phyloP scores from a whole-genome alignment of 2,797 vertebrate genomes.

The Clamator glandarius region DNA sequence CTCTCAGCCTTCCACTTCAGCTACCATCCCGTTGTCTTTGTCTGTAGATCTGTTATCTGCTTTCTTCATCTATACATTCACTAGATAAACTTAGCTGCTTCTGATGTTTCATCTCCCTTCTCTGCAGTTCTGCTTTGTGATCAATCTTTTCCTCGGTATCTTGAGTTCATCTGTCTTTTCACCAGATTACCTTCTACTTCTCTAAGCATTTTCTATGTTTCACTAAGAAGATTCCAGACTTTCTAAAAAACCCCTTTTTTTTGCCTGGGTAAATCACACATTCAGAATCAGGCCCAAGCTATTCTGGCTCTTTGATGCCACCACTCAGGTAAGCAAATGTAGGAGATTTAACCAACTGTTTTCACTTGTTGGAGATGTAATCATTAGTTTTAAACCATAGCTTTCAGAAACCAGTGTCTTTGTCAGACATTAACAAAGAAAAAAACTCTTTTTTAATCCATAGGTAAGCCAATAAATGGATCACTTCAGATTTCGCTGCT shows the following conservation, averaged over 20 bases:
- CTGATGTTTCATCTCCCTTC: constrained; percentile 39
- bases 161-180: constrained; percentile 39
- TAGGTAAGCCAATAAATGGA: background rate
- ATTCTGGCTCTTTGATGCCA: background rate
- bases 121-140: constrained; percentile 38
- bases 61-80: constrained; percentile 18
- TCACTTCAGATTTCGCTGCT: background rate
- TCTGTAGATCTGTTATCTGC: constrained; percentile 12
- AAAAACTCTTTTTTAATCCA: background rate
- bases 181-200: constrained; percentile 11
- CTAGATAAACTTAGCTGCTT: constrained; percentile 43
- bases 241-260: background rate
- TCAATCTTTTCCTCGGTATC: constrained; percentile 28
- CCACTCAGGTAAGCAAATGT: background rate
- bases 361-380: constrained; percentile 12
- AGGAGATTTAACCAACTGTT: background rate
- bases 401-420: background rate
- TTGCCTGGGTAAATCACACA: background rate
- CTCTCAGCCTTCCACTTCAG: constrained; percentile 21
- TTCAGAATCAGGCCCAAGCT: background rate
- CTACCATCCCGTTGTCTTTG: background rate
- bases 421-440: background rate
- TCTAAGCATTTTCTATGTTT: constrained; percentile 33
- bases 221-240: constrained; percentile 18
- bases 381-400: background rate